Evolutionary conservation across 2,797 vertebrate species (phyloP), one percentile per base, ranked within the genome.

Genomic region (Emydoidea blandingii): DNA sequence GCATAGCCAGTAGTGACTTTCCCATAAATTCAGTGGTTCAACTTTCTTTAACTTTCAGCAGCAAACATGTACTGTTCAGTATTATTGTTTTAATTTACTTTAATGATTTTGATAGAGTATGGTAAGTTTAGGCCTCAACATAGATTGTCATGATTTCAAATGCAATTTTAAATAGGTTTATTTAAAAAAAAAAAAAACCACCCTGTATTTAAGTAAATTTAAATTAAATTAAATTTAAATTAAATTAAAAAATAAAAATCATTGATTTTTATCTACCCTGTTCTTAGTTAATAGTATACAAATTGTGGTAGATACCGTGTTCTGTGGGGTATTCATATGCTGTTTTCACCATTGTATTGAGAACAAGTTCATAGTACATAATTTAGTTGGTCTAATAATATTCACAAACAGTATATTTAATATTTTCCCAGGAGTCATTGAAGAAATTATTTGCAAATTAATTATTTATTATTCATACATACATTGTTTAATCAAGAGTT

Each of bases 371-470:
- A 41, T 72, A 72, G 68, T 41, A 9, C 21, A 72, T 72, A 79
- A 59, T 4, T 54, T 25, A 85, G 15, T 34, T 88, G 81, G 54
- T 83, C 44, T 86, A 31, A 29, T 49, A 59, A 50, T 76, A 78
- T 50, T 79, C 50, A 81, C 92, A 93, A 83, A 47, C 44, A 2
- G 15, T 49, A 49, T 44, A 78, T 78, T 49, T 47, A 78, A 47
- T 76, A 37, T 27, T 65, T 85, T 37, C 41, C 0, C 0, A 62
- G 68, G 49, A 79, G 44, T 53, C 79, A 52, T 27, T 89, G 49
- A 59, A 47, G 57, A 80, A 78, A 5, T 7, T 1, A 34, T 15
- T 0, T 6, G 1, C 8, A 21, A 53, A 14, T 31, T 2, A 59
- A 7, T 59, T 87, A 47, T 27, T 56, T 41, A 16, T 49, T 72